Evolutionary conservation across 2,888 invertebrate genomes (phyloP), one percentile per base, ranked within the genome.

Genomic region (Microctonus brassicae): DNA sequence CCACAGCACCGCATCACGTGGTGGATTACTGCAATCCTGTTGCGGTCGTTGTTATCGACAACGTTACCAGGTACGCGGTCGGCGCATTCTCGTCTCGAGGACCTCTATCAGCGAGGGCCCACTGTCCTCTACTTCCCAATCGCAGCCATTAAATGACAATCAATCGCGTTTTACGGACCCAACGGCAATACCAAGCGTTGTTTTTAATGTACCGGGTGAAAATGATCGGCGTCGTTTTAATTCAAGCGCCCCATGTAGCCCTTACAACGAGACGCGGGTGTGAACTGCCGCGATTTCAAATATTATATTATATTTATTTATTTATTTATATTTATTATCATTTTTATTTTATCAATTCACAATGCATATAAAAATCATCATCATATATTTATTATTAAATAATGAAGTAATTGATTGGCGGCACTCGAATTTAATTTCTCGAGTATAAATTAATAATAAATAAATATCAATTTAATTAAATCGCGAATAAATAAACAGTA

Each of bases 21-120:
- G 92, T 87, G 91, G 91, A 70, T 88, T 93, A 76, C 89, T 95
- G 85, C 94, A 95, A 81, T 94, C 95, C 65, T 96, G 96, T 88
- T 95, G 95, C 87, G 90, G 91, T 66, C 91, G 93, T 78, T 95
- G 95, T 88, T 95, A 95, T 86, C 94, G 95, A 52, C 94, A 95
- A 87, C 93, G 95, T 87, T 96, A 96, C 89, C 96, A 95, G 94
- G 94, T 94, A 90, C 89, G 88, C 84, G 86, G 86, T 86, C 87
- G 84, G 79, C 84, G 83, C 78, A 86, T 86, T 75, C 86, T 87
- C 81, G 83, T 83, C 76, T 79, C 79, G 70, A 87, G 86, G 81
- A 86, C 83, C 79, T 86, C 86, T 80, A 86, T 86, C 78, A 86
- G 87, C 81, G 86, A 87, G 82, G 82, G 80, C 70, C 80, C 81